Base-by-base conservation (phyloP, 1,140 invertebrate genomes). In the Drosophila seguyi region DNA sequence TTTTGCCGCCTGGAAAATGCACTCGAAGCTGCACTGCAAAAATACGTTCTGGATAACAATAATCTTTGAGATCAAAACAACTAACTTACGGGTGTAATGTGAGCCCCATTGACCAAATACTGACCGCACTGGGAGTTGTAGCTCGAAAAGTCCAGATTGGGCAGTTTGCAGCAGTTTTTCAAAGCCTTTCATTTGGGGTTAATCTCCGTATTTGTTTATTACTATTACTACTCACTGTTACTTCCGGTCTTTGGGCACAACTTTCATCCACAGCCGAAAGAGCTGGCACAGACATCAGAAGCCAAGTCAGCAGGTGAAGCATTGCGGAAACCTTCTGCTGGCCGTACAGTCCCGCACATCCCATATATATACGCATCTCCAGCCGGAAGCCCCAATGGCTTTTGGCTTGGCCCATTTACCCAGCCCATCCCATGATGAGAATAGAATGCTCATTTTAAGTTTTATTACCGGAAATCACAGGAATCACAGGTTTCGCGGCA, bases 11-110 rank as follows among this genome's bases (percentile, higher is more conserved):
- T 44, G 58, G 10, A 79, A 82, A 38, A 75, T 29, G 63, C 80
- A 80, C 16, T 80, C 78, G 8, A 80, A 83, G 36, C 45, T 65
- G 50, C 80, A 82, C 80, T 83, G 61, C 4, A 75, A 11, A 2
- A 14, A 11, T 4, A 13, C n/a, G 0, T 14, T 38, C 4, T 11
- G 14, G 10, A 45, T 7, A 5, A 11, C 0, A 18, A 16, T 13
- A 25, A 25, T 14, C 13, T 31, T 25, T 53, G 18, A 36, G 6
- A 18, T 3, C 4, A 41, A 13, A 16, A 1, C 4, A 2, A 31
- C 1, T 1, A 27, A 68, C 75, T 76, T 61, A 77, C 75, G 3
- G 75, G 74, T 41, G 75, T 18, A 11, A 77, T 55, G 27, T 77
- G 74, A 0, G 38, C 73, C 1, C 63, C 75, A 56, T 44, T 61